Evolutionary conservation across 2,888 invertebrate genomes (phyloP), one percentile per base, ranked within the genome.

Genomic region (Spialia ferax): DNA sequence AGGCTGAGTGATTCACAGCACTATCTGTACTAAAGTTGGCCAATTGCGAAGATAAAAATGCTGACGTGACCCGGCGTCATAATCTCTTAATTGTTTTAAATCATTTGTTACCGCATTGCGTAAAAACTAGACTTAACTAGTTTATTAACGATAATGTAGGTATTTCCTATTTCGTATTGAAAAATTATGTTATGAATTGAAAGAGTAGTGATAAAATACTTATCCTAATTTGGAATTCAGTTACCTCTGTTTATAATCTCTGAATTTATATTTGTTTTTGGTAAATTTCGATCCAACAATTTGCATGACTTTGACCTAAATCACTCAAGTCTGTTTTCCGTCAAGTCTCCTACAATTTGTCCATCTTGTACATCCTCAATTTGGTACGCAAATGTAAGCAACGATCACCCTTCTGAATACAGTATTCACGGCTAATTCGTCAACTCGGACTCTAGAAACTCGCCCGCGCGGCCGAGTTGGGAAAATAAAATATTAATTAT

Each of bases 301-400:
- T 38, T 15, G 35, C 23, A 5, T 35, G 48, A 57, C 57, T n/a
- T 62, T 57, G 64, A 38, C 64, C 64, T 15, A 64, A 52, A 59
- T 65, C 18, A 2, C 32, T 59, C 48, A 22, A 26, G 50, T 57
- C 59, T 38, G 35, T 65, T 57, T 65, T 59, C 65, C 52, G 57
- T 52, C 15, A 54, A 62, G 38, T 55, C 15, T 15, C 18, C 18
- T 54, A 42, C 63, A 45, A 63, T 55, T 63, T 55, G 63, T 63
- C 55, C 50, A 32, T 61, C 26, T 61, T 32, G 55, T 42, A 26
- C 62, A 55, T 55, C 55, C 55, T 55, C 63, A 63, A 63, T 63
- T 63, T 63, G 63, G 20, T 35, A 11, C 23, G 15, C 26, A 6
- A 32, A 55, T 8, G n/a, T n/a, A 29, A 42, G 50, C 15, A 38